phyloP scores from a whole-genome alignment of 2,888 invertebrate species.

The Ethmia dodecea region DNA sequence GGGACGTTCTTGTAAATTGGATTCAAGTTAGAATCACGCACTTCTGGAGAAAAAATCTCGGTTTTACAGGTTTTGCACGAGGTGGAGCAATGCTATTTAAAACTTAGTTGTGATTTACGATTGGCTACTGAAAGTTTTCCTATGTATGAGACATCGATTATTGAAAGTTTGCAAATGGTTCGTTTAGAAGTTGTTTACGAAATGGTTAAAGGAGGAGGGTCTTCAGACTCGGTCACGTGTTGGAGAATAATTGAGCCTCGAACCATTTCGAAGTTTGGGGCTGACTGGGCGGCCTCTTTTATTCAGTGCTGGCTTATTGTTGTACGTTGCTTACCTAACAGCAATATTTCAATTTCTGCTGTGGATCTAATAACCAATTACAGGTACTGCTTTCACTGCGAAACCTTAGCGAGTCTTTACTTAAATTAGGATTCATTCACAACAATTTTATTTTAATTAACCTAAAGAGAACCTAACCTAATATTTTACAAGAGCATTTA shows the following conservation, averaged over 20 bases:
- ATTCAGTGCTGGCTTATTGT: constrained; percentile 35
- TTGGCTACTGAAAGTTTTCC: no score
- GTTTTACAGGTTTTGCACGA: no score
- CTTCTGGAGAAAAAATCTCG: no score
- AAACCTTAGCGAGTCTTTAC: no score
- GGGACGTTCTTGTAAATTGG: constrained; percentile 70
- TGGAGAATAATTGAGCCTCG: constrained; percentile 31
- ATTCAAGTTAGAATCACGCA: constrained; percentile 65
- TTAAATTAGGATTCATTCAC: no score
- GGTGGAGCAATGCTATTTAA: no score
- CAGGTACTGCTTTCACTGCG: background rate
- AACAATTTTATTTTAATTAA: no score
- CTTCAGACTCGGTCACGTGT: constrained; percentile 46
- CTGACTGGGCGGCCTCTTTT: constrained; percentile 27
- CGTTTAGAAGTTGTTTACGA: constrained; percentile 47
- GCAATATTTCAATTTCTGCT: constrained; percentile 11
- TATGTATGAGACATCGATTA: no score
- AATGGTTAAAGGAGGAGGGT: constrained; percentile 45
- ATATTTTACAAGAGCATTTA: no score
- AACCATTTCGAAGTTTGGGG: constrained; percentile 30
- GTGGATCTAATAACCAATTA: background rate
- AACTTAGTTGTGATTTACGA: no score
- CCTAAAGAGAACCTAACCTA: no score
- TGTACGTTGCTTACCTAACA: constrained; percentile 26
- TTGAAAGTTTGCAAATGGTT: constrained; percentile 52